Evolutionary conservation across 1,140 invertebrate genomes (phyloP), one percentile per base, ranked within the genome.

Genomic region (Drosophila sproati): DNA sequence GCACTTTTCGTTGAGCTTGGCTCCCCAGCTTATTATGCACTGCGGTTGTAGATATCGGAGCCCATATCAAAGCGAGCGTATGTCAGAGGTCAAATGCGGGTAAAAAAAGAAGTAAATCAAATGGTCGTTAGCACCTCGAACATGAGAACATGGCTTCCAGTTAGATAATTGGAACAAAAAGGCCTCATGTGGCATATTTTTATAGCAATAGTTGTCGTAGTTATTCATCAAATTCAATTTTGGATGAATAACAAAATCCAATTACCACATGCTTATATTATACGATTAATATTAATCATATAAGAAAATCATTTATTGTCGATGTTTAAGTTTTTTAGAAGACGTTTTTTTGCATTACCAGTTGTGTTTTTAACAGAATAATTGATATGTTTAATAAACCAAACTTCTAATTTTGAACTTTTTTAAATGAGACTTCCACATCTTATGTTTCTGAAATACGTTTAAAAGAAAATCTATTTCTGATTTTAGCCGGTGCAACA

Each of bases 61-160:
- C 82, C 82, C 76, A 87, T 73, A 63, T 87, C 83, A 87, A 80
- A 80, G 8, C 45, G 59, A 69, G 73, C 77, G 77, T 71, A 56
- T 73, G 80, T 77, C 85, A 82, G 66, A 52, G 85, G 32, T 66
- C 57, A 71, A 37, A 39, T 66, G 55, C 66, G 28, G n/a, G 39
- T n/a, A n/a, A 32, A 63, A 66, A 51, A 56, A 57, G 6, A 63
- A 77, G 61, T 87, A 69, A 80, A 88, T 80, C 77, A 87, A 83
- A 80, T 68, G 68, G 60, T 78, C 55, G 74, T 82, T 85, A 78
- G 62, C 66, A 68, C 34, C 31, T 7, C 54, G 20, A 39, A 47
- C 43, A 37, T 5, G 12, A 4, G 29, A 6, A 29, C 4, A 12
- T 12, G 34, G 34, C 5, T 47, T 20, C 7, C 2, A 1, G 7